Evolutionary conservation across 2,888 invertebrate genomes (phyloP).

Genomic region (Orthosia gothica): DNA sequence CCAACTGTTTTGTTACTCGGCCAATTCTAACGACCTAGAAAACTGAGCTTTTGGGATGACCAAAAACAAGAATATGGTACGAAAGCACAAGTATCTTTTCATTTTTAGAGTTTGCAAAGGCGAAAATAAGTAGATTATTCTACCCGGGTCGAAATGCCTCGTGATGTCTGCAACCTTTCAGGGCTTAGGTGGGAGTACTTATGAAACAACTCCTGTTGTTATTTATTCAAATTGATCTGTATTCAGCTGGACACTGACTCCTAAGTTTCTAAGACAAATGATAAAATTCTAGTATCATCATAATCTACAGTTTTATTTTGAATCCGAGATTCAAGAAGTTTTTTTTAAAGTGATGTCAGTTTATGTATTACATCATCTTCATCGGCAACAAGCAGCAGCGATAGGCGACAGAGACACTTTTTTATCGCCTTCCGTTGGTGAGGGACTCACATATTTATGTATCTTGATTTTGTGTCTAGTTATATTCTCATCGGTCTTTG

Average conservation of each 20-base stretch:
- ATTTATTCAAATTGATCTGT: conserved; percentile 12
- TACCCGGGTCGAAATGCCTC: background rate
- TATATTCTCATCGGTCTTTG: background rate
- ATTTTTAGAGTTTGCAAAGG: background rate
- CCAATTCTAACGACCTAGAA: conserved; percentile 29
- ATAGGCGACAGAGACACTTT: too few relatives aligned
- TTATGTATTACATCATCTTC: too few relatives aligned
- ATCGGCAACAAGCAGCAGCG: too few relatives aligned
- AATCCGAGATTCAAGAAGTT: too few relatives aligned
- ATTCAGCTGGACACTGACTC: background rate
- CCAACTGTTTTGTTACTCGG: conserved; percentile 17
- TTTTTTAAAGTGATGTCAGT: too few relatives aligned
- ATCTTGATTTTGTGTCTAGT: too few relatives aligned
- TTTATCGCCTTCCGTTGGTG: too few relatives aligned
- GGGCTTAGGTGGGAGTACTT: conserved; percentile 9
- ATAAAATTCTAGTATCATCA: background rate
- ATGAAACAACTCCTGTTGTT: conserved; percentile 11
- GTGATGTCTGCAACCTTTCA: conserved; percentile 9
- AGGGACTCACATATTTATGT: too few relatives aligned
- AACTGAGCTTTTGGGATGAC: conserved; percentile 3
- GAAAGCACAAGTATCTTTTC: background rate
- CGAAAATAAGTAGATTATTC: conserved; percentile 7
- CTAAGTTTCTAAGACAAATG: background rate
- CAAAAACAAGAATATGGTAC: conserved; percentile 13
- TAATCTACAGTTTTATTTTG: too few relatives aligned